Conservation (phyloP, 2,797 vertebrate genomes). For the Tadarida brasiliensis region DNA sequence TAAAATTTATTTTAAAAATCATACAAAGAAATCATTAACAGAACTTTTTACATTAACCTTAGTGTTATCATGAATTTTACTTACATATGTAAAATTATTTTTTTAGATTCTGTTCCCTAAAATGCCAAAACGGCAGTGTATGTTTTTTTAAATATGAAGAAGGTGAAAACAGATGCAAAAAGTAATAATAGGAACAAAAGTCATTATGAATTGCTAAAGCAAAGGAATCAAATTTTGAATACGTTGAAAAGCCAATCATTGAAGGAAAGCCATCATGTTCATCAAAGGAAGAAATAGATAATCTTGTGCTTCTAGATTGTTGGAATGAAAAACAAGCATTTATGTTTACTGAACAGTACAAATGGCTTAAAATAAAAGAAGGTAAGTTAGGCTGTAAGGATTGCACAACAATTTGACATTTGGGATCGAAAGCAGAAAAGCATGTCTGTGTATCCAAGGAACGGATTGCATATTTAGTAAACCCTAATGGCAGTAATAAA, state of each 20-base stretch:
- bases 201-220: background rate
- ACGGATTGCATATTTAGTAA: slow-evolving; percentile 59
- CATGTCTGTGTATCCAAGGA: slow-evolving; percentile 47
- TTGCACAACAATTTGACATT: slow-evolving; percentile 42
- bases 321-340: slow-evolving; percentile 66
- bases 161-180: slow-evolving; percentile 49
- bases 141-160: slow-evolving; percentile 63
- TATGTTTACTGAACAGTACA: slow-evolving; percentile 61
- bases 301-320: slow-evolving; percentile 63
- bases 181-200: background rate
- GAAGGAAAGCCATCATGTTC: slow-evolving; percentile 45
- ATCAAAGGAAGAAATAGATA: slow-evolving; percentile 43
- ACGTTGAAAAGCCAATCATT: background rate
- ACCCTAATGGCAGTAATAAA: slow-evolving; percentile 38
- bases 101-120: slow-evolving; percentile 68
- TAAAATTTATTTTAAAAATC: slow-evolving; percentile 64
- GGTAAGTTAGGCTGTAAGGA: slow-evolving; percentile 62
- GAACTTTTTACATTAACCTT: slow-evolving; percentile 34
- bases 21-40: slow-evolving; percentile 32
- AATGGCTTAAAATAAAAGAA: slow-evolving; percentile 67
- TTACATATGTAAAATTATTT: slow-evolving; percentile 67
- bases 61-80: slow-evolving; percentile 13
- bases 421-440: slow-evolving; percentile 47
- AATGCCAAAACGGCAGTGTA: slow-evolving; percentile 45
- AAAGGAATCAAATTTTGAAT: background rate